Conservation (phyloP, 1,140 invertebrate species). For the Aricia agestis region DNA sequence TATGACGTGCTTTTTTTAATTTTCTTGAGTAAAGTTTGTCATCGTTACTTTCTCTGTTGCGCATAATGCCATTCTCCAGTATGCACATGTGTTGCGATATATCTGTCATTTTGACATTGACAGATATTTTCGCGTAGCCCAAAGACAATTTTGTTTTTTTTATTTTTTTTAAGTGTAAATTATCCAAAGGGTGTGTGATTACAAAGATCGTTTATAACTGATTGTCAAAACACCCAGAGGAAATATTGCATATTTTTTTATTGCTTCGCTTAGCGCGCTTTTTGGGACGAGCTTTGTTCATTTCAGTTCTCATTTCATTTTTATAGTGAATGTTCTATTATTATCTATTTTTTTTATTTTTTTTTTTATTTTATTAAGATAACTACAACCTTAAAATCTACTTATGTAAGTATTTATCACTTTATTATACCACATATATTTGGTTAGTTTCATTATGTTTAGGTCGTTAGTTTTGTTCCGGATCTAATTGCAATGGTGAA, state of each 20-base stretch:
- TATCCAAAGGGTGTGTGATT: background rate
- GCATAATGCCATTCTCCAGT: conserved; percentile 48
- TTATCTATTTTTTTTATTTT: too few relatives aligned
- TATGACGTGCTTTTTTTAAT: background rate
- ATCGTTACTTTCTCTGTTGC: conserved; percentile 57
- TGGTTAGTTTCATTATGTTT: too few relatives aligned
- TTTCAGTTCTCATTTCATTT: conserved; percentile 24
- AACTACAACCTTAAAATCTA: too few relatives aligned
- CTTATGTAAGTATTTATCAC: too few relatives aligned
- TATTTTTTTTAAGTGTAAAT: background rate
- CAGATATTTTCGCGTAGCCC: conserved; percentile 10
- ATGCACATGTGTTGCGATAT: conserved; percentile 26
- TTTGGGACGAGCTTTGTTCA: conserved; percentile 38
- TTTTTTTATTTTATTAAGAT: too few relatives aligned
- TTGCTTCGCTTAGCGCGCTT: conserved; percentile 37
- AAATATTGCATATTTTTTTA: conserved; percentile 8
- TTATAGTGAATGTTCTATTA: background rate
- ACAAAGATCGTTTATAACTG: background rate
- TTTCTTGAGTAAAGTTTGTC: conserved; percentile 13
- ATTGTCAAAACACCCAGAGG: background rate
- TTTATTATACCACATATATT: background rate
- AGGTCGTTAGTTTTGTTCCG: too few relatives aligned
- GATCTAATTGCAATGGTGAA: too few relatives aligned
- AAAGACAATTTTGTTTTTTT: conserved; percentile 8
- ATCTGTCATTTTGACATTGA: conserved; percentile 13